A percentile compares a stretch with the other conserved stretches of the same genome.
Evolutionary conservation across 2,888 invertebrate genomes (phyloP).

Genomic region (Pollenia griseotomentosa): DNA sequence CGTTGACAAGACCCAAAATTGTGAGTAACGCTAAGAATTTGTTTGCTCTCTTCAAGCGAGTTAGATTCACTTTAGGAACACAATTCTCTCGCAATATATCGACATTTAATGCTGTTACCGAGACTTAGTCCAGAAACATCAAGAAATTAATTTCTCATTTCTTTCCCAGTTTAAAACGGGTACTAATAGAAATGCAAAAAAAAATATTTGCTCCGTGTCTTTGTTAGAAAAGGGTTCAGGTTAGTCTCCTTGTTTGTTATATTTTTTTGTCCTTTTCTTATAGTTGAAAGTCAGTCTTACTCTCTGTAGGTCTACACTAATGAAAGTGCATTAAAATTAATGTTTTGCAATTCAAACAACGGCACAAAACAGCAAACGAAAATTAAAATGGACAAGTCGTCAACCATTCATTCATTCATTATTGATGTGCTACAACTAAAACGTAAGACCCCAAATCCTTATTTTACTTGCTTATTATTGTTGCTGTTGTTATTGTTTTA

Average conservation of each 20-base stretch:
- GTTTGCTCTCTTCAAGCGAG: too few relatives aligned
- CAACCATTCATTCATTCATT: slow-evolving; percentile 46
- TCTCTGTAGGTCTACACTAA: slow-evolving; percentile 15
- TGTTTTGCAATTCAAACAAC: slow-evolving; percentile 52
- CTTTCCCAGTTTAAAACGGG: neutral
- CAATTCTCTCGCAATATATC: too few relatives aligned
- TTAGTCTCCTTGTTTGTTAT: neutral
- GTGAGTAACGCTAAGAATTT: too few relatives aligned
- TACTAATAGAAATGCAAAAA: neutral
- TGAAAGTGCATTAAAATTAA: slow-evolving; percentile 64
- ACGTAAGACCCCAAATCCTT: slow-evolving; percentile 15
- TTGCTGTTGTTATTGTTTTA: slow-evolving; percentile 17
- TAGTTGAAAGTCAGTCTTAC: neutral
- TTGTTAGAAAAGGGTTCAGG: slow-evolving; percentile 11
- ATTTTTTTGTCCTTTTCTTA: slow-evolving; percentile 1
- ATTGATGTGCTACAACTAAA: slow-evolving; percentile 45
- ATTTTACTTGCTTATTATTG: neutral
- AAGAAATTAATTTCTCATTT: neutral
- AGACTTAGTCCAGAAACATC: too few relatives aligned
- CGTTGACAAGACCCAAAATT: too few relatives aligned
- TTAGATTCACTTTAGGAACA: too few relatives aligned
- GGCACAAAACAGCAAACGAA: slow-evolving; percentile 44
- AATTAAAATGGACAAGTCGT: slow-evolving; percentile 62
- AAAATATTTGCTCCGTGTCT: neutral
- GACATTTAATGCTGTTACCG: too few relatives aligned